Base-by-base conservation (phyloP, 2,113 vertebrate genomes). In the Misgurnus mizolepis region DNA sequence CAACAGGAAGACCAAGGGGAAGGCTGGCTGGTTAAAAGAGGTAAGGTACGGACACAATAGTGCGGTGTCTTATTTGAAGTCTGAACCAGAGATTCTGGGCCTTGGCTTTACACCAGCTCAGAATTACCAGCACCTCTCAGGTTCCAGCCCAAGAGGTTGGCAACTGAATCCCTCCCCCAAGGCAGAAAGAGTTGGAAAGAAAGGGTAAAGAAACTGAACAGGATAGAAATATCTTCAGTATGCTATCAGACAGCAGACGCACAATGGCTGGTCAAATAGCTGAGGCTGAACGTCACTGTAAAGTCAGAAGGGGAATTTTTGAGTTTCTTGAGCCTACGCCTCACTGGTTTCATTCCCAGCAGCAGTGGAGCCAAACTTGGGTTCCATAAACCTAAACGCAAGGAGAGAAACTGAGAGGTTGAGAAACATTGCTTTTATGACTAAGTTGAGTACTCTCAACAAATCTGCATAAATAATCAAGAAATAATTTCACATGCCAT, bases 31-130 rank as follows among this genome's bases (percentile, higher is more conserved):
- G 53, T 40, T 65, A 62, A 15, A 61, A 50, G 56, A n/a, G 45
- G 66, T 64, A 27, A 39, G 56, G 80, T 15, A 56, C 15, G 72
- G 60, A 78, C 77, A 80, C 75, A 82, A 81, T 77, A 56, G 62
- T 9, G 34, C 67, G 17, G 66, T 67, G 50, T 66, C 69, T 45
- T 60, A 67, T 83, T 76, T 85, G 80, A 84, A 78, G 71, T 77
- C 55, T 66, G 67, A 87, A 83, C 70, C 43, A 10, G 18, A 53
- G 15, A 74, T 71, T 78, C 45, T 22, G 67, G 47, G 65, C 65
- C 58, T 62, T 40, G 40, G 49, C 39, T 62, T 43, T 74, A 67
- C 75, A 47, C 47, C 45, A 39, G 76, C 61, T 56, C 18, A 34
- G 49, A 67, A 55, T 49, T 82, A 72, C 39, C 65, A 15, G 60